phyloP scores from a whole-genome alignment of 2,888 invertebrate genomes.

The Acleris emargana region DNA sequence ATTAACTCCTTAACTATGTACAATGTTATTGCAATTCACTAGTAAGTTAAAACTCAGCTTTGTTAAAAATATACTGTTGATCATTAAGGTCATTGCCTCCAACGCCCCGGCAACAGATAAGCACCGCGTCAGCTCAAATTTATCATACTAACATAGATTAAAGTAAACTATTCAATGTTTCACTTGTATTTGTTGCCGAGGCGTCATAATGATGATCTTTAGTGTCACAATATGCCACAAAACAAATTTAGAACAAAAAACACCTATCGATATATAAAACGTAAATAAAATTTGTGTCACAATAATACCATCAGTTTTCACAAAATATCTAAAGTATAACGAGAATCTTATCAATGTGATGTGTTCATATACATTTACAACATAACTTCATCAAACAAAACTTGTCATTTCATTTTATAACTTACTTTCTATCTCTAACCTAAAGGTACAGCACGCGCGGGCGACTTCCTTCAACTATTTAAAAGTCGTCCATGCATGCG shows the following conservation, averaged over 20 bases:
- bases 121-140: no score
- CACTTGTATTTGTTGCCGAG: no score
- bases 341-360: background rate
- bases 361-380: conserved; percentile 7
- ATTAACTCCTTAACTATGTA: no score
- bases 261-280: conserved; percentile 13
- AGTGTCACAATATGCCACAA: no score
- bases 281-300: conserved; percentile 2
- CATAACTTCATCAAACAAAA: background rate
- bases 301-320: conserved; percentile 8
- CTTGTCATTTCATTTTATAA: background rate
- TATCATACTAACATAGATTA: no score
- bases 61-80: no score
- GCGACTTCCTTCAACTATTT: background rate
- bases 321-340: conserved; percentile 1
- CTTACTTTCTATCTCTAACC: background rate
- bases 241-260: background rate
- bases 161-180: no score
- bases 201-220: no score
- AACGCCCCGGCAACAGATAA: no score
- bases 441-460: background rate
- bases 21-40: no score
- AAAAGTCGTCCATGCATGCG: background rate
- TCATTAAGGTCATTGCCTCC: no score
- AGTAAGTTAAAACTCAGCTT: no score